These are phyloP conservation scores for Piscicola geometra DNA, from an alignment of 2,888 invertebrate genomes.

Conservation along the genomic window DNA sequence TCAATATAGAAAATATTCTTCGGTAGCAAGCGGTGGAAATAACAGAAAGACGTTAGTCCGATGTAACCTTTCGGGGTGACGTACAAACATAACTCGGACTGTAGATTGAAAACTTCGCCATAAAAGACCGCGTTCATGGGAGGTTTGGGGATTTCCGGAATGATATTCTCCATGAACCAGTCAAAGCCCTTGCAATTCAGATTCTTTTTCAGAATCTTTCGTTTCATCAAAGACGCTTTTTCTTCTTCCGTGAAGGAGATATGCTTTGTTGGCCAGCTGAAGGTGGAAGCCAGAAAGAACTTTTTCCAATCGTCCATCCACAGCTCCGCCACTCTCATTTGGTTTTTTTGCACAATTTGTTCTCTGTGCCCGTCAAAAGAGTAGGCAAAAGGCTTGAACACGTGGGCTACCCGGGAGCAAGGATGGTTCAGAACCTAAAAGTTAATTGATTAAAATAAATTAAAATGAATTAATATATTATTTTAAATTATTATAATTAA, in stretches of 20 bases:
- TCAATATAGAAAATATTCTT: constrained; percentile 46
- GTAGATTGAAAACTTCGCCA: constrained; percentile 45
- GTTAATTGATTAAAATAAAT: too few relatives aligned
- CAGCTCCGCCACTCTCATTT: constrained; percentile 45
- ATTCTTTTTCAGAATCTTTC: constrained; percentile 71
- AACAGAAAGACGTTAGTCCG: constrained; percentile 46
- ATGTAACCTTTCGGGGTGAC: constrained; percentile 43
- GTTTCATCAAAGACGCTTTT: constrained; percentile 37
- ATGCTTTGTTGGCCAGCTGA: constrained; percentile 42
- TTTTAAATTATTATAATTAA: too few relatives aligned
- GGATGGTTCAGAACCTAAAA: constrained; percentile 44
- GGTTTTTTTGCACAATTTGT: constrained; percentile 46
- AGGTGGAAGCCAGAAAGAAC: constrained; percentile 45
- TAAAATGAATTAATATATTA: too few relatives aligned
- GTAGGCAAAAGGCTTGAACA: constrained; percentile 46
- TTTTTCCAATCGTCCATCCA: constrained; percentile 46
- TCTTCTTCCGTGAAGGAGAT: constrained; percentile 42
- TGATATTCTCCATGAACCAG: constrained; percentile 42
- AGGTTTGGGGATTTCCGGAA: constrained; percentile 67
- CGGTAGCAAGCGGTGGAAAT: constrained; percentile 45
- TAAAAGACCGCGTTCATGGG: constrained; percentile 42
- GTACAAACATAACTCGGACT: constrained; percentile 43
- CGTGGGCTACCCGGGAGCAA: constrained; percentile 46
- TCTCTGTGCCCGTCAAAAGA: constrained; percentile 46
- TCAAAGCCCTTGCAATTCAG: constrained; percentile 55